Percentiles rank a stretch among this genome's conserved stretches.
These are phyloP conservation scores for Rotaria macrura DNA, from an alignment of 2,888 invertebrate species.

Conservation along the genomic window DNA sequence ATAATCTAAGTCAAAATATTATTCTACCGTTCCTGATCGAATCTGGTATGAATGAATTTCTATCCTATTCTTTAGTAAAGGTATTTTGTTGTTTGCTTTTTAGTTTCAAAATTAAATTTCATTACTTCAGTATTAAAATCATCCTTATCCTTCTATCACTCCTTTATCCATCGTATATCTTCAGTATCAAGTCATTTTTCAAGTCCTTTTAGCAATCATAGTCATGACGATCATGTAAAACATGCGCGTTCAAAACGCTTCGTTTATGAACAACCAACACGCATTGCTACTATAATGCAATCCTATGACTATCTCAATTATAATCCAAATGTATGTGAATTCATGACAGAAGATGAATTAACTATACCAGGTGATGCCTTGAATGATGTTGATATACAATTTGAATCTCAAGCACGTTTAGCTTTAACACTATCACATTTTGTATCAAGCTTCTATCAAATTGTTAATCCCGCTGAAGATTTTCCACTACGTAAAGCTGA, in stretches of 20 bases:
- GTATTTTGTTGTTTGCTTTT: background rate
- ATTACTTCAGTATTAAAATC: background rate
- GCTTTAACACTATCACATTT: constrained; percentile 89
- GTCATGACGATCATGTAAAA: background rate
- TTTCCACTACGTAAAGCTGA: constrained; percentile 56
- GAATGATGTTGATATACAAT: constrained; percentile 74
- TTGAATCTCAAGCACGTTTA: constrained; percentile 75
- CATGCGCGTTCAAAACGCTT: constrained; percentile 15
- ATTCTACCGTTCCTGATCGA: background rate
- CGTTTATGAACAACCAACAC: constrained; percentile 20
- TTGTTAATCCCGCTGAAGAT: constrained; percentile 48
- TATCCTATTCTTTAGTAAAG: background rate
- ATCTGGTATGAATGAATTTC: background rate
- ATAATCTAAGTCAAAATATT: background rate
- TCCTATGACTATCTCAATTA: constrained; percentile 18
- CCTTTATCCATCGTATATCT: background rate
- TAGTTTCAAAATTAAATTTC: background rate
- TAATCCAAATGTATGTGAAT: constrained; percentile 25
- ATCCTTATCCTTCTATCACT: background rate
- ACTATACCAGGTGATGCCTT: constrained; percentile 71
- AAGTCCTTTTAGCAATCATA: too few relatives aligned
- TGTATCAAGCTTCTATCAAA: constrained; percentile 79
- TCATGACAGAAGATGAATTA: constrained; percentile 24
- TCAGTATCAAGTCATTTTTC: background rate
- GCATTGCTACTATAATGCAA: constrained; percentile 22